These are phyloP conservation scores for Aphodius sticticus DNA, from an alignment of 2,888 invertebrate species.

Conservation along the genomic window DNA sequence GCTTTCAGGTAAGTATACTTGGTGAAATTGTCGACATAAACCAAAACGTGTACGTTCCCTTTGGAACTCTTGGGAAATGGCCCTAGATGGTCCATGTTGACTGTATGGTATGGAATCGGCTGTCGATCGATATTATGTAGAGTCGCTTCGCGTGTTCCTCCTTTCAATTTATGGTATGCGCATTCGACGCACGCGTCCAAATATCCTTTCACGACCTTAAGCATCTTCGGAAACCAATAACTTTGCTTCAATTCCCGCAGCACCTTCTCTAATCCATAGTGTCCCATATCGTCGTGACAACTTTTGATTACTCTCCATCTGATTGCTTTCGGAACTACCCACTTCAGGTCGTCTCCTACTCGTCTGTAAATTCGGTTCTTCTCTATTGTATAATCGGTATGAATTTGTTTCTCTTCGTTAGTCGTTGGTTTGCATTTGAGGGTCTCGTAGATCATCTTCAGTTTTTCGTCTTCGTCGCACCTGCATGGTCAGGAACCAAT, in stretches of 20 bases:
- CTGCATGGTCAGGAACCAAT: slow-evolving; percentile 40
- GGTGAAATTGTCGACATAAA: slow-evolving; percentile 40
- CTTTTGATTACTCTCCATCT: slow-evolving; percentile 24
- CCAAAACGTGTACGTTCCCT: slow-evolving; percentile 37
- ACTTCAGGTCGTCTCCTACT: slow-evolving; percentile 25
- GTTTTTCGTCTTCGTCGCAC: slow-evolving; percentile 29
- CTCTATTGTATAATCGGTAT: slow-evolving; percentile 28
- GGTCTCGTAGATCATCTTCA: slow-evolving; percentile 36
- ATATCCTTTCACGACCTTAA: slow-evolving; percentile 39
- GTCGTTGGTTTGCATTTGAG: slow-evolving; percentile 22
- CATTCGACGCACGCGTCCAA: slow-evolving; percentile 45
- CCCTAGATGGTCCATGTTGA: slow-evolving; percentile 41
- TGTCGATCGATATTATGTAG: slow-evolving; percentile 37
- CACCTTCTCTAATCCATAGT: slow-evolving; percentile 18
- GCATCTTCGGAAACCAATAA: slow-evolving; percentile 31
- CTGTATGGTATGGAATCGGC: slow-evolving; percentile 34
- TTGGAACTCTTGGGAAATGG: slow-evolving; percentile 37
- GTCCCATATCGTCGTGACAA: slow-evolving; percentile 25
- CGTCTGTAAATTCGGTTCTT: slow-evolving; percentile 31
- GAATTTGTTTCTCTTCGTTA: slow-evolving; percentile 28
- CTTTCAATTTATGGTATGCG: slow-evolving; percentile 37
- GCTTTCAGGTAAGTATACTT: slow-evolving; percentile 9
- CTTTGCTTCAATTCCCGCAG: background rate
- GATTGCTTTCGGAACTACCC: slow-evolving; percentile 38
- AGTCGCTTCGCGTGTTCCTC: slow-evolving; percentile 34